Base-by-base conservation (phyloP, 2,888 invertebrate species). In the Linnaemya tessellans region DNA sequence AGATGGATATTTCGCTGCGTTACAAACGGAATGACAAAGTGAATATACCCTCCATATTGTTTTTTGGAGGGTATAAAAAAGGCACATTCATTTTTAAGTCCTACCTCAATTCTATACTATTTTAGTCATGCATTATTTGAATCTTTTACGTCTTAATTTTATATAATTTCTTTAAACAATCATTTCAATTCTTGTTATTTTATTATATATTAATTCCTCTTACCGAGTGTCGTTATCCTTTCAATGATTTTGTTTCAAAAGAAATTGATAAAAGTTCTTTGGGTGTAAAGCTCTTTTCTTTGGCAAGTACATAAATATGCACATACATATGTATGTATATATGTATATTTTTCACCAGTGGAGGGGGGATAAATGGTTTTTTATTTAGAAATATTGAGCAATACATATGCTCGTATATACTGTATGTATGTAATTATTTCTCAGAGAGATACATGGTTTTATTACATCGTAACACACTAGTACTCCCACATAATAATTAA, bases 201-300 rank as follows among this genome's bases (percentile, higher is more conserved):
- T 15, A 38, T 75, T 25, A 30, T 56, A n/a, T 75, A 65, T 65
- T 11, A 46, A 77, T 70, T 78, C 41, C 60, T 60, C 62, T 65
- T 41, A 65, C 13, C 35, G 58, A 78, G 78, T 73, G 78, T 83
- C 83, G 78, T 79, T 78, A 68, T 83, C 73, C 78, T 78, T 62
- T 65, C 2, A 60, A 70, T 51, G 67, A 51, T 51, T 18, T 3
- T n/a, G 65, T 11, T 60, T 51, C 11, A 49, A 49, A 65, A 20
- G 22, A 51, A 78, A 60, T 18, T 35, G 58, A 22, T 67, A 77
- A 18, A 18, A 49, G 46, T 20, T 46, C 22, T 78, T 68, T 60
- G 2, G 54, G n/a, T 68, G 10, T 58, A 22, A 46, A 22, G 35
- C 35, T 67, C 22, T 11, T 68, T 43, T n/a, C 20, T n/a, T 35